phyloP scores from a whole-genome alignment of 2,888 invertebrate genomes.

The Trilocha varians region DNA sequence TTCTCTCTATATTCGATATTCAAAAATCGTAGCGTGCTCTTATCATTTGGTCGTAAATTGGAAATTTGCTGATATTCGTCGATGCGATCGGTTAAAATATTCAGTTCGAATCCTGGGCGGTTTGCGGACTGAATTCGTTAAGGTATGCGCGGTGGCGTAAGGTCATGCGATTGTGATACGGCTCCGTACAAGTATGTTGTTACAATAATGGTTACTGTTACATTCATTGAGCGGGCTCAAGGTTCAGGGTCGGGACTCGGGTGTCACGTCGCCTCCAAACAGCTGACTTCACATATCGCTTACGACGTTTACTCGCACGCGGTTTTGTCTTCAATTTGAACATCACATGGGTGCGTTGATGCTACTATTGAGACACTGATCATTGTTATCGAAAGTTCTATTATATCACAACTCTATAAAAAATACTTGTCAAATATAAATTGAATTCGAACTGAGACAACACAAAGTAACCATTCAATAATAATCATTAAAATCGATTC shows the following conservation, averaged over 20 bases:
- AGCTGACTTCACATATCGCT: constrained; percentile 27
- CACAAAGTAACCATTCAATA: too few species aligned
- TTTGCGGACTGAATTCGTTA: not conserved
- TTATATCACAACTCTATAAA: too few species aligned
- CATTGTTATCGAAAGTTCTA: too few species aligned
- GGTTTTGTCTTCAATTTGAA: too few species aligned
- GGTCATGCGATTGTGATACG: constrained; percentile 10
- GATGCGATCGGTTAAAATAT: not conserved
- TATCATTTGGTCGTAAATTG: constrained; percentile 28
- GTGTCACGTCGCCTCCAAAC: constrained; percentile 27
- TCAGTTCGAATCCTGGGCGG: not conserved
- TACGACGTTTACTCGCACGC: constrained; percentile 1
- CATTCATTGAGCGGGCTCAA: constrained; percentile 32
- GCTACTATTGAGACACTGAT: too few species aligned
- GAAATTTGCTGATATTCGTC: constrained; percentile 15
- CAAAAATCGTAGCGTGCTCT: constrained; percentile 34
- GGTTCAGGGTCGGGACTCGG: constrained; percentile 43
- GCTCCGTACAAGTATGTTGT: constrained; percentile 14
- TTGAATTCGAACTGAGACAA: too few species aligned
- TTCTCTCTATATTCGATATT: constrained; percentile 37
- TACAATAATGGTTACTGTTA: constrained; percentile 39
- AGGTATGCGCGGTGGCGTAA: constrained; percentile 6
- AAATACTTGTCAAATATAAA: too few species aligned
- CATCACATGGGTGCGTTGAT: too few species aligned
- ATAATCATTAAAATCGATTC: too few species aligned